phyloP scores from a whole-genome alignment of 2,113 vertebrate genomes.

The Phyllostomus hastatus region DNA sequence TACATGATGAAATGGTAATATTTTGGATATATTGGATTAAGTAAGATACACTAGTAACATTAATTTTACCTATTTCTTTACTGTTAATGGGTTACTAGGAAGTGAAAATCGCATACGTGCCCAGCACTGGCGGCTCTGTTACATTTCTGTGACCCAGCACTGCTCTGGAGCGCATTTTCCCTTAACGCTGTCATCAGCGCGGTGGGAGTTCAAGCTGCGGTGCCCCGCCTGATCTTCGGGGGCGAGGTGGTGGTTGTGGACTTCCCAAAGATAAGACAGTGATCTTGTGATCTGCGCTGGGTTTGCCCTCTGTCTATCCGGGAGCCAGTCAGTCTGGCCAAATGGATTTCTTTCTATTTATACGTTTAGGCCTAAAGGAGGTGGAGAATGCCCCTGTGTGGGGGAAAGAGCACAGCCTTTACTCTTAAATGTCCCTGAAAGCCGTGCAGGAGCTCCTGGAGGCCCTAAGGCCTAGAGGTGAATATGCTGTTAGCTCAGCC shows the following conservation, averaged over 20 bases:
- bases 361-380: slow-evolving; percentile 30
- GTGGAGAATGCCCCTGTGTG: neutral
- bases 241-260: neutral
- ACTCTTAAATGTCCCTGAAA: neutral
- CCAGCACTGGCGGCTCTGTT: neutral
- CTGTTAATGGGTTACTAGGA: neutral
- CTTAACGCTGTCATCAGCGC: neutral
- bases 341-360: slow-evolving; percentile 42
- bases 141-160: neutral
- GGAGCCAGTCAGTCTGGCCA: neutral
- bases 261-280: slow-evolving; percentile 27
- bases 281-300: neutral
- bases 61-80: neutral
- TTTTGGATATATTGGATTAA: slow-evolving; percentile 5
- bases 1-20: neutral
- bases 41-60: neutral
- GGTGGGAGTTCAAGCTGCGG: slow-evolving; percentile 6
- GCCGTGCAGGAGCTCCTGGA: neutral
- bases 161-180: neutral
- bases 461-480: neutral
- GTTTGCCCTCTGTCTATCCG: fast-evolving
- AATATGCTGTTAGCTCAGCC: neutral
- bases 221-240: neutral
- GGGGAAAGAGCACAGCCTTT: neutral
- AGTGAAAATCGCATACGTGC: neutral